Base-by-base conservation (phyloP, 2,888 invertebrate genomes). In the Parnassius orleans region DNA sequence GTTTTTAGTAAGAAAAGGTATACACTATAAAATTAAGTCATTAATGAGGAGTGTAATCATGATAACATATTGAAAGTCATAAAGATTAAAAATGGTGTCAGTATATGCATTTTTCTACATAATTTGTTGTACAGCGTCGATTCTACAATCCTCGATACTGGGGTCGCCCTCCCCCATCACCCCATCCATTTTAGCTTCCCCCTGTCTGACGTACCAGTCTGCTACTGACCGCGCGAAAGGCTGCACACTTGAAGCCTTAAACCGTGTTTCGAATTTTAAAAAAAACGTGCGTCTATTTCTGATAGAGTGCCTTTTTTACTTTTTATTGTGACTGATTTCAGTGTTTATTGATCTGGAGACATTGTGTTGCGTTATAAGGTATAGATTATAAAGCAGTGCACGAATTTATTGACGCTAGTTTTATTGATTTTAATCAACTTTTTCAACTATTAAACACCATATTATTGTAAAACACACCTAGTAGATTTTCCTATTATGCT, bases 171-270 rank as follows among this genome's bases (percentile, higher is more conserved):
- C 47, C 53, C 52, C 51, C 44, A 19, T 24, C 24, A 24, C 44
- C 61, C 55, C 46, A 50, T 42, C 19, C 42, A 33, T 24, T 57
- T 43, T 51, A 57, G 14, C 52, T 19, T 55, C 54, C 59, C 53
- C 55, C 59, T 53, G 54, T 47, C 59, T 43, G 59, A 63, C 50
- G 42, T 50, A 19, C 52, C 63, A 63, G 63, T 63, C 59, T 63
- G 63, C 48, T n/a, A 42, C 24, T 56, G 56, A 51, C 48, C 63
- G 63, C 44, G 63, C 14, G n/a, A 41, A 19, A 51, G 46, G 50
- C 10, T 46, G 43, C 7, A 24, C 59, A 50, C 47, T 48, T 24
- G 19, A 47, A 42, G 56, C 14, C 55, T 44, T 5, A 9, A 14
- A 11, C 44, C 52, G 47, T 19, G 24, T 50, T 19, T 52, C 53